phyloP scores from a whole-genome alignment of 2,797 vertebrate species.

The Spinus pinus region DNA sequence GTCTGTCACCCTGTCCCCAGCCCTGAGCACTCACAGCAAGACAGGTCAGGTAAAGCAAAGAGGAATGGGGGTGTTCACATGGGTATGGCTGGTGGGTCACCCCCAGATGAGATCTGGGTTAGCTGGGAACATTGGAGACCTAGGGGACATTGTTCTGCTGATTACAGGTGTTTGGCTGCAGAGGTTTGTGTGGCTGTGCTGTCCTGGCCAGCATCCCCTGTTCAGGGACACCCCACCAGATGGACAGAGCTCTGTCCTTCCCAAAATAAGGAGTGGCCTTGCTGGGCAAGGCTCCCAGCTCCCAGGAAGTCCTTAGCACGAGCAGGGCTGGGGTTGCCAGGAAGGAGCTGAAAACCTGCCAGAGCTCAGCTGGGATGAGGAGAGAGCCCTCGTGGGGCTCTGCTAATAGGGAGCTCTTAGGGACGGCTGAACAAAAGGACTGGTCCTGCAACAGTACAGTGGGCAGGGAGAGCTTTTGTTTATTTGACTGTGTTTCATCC shows the following conservation, averaged over 20 bases:
- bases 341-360: neutral
- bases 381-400: neutral
- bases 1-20: neutral
- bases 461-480: neutral
- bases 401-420: neutral
- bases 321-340: neutral
- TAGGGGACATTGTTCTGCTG: fast-evolving
- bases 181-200: fast-evolving
- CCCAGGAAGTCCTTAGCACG: fast-evolving
- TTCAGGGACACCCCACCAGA: no score
- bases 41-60: neutral
- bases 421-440: neutral
- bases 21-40: fast-evolving
- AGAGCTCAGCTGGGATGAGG: neutral
- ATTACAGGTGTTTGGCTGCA: neutral
- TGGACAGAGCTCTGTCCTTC: neutral
- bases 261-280: neutral
- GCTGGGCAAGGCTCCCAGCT: neutral
- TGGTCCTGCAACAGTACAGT: slow-evolving; percentile 9
- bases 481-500: slow-evolving; percentile 2
- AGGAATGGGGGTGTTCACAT: neutral
- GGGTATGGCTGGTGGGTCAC: neutral
- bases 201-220: fast-evolving
- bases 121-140: neutral
- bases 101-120: neutral